Evolutionary conservation across 2,888 invertebrate species (phyloP), one percentile per base, ranked within the genome.

Genomic region (Nysson spinosus): DNA sequence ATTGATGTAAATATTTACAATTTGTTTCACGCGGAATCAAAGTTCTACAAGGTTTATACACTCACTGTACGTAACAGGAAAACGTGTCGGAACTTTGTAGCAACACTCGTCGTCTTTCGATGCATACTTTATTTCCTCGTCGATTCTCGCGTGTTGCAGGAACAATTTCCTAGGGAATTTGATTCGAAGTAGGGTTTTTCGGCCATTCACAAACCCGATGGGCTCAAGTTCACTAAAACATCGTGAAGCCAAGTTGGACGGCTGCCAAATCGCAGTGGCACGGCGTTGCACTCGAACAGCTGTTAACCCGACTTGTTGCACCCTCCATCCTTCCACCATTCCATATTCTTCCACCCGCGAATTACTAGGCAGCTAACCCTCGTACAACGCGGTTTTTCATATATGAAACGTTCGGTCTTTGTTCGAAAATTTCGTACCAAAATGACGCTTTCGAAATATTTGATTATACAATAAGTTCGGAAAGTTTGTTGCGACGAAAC

Each of bases 251-350:
- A 22, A 60, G 57, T 70, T 80, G 79, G 78, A 75, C 62, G 28
- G 20, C 52, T 43, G 80, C 79, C 79, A 79, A 77, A 61, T 65
- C 60, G 66, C 47, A 54, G 39, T 67, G 60, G 47, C 64, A 55
- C 56, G 56, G 42, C 42, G 50, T 37, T 62, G 51, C 70, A 44
- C 54, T 26, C 73, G 68, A 79, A 81, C 81, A 81, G 82, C 82
- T 83, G 83, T 79, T 80, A 77, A 75, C 77, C 79, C 75, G 77
- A 82, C 82, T 82, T 82, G 82, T 82, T 82, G 82, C 82, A 82
- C 78, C 70, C 40, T 50, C 67, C 63, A 69, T 75, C 76, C 69
- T 66, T 76, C 68, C 55, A 55, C n/a, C n/a, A 66, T 52, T 46
- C 24, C 66, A 34, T 52, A 64, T 39, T 57, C 49, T 68, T 66